Base-by-base conservation (phyloP, 2,113 vertebrate species). In the Nesogale talazaci region DNA sequence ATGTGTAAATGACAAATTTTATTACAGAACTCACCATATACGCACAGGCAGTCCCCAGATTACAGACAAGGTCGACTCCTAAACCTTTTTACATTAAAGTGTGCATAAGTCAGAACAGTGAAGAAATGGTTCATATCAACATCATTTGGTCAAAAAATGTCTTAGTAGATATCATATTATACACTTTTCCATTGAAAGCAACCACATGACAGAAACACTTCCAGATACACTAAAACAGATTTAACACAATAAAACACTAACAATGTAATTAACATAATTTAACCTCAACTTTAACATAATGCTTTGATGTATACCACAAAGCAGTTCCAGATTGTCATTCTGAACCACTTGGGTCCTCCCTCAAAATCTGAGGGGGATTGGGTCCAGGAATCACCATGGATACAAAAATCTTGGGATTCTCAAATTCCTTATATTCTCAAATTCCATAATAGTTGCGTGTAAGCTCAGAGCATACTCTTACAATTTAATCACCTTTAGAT, bases 1-100 rank as follows among this genome's bases (percentile, higher is more conserved):
- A 84, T 67, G 36, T 56, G 20, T 36, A 83, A 92, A 42, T 74
- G 36, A 85, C 79, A 85, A 52, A 46, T 77, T 83, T 95, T 75
- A 84, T 83, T 87, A 56, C 2, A 59, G 76, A 69, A 76, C 42
- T 76, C 34, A 69, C 56, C 67, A 56, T 36, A 80, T 3, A 22
- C 3, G 22, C 17, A 65, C 63, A 65, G 23, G 63, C 9, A 29
- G 63, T 65, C 63, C 1, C 63, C 63, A 29, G 63, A 65, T 65
- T 65, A 65, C 25, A 25, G 25, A 65, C 7, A 25, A 65, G 25
- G 27, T 65, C 23, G 6, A 25, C 29, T 29, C 23, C 63, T 65
- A 65, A 27, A 65, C 9, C 63, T 65, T 25, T 65, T 65, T 65
- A 65, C 9, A 25, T 67, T 6, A 9, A 67, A 14, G 31, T 67